phyloP scores from a whole-genome alignment of 2,888 invertebrate species.

The Lithosia quadra region DNA sequence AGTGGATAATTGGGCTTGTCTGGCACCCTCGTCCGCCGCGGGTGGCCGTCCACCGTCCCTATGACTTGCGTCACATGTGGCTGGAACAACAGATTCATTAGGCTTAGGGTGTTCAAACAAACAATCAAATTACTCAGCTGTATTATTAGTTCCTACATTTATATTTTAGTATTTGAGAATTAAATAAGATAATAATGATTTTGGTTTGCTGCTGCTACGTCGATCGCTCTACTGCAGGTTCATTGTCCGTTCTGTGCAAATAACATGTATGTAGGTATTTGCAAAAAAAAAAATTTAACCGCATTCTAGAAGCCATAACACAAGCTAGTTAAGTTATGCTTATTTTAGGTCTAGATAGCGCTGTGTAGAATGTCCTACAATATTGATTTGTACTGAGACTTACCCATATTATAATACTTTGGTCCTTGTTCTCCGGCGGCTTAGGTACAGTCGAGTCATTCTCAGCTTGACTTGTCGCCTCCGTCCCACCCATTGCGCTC shows the following conservation, averaged over 20 bases:
- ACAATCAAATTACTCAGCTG: background rate
- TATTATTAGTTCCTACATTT: background rate
- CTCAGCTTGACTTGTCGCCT: conserved; percentile 57
- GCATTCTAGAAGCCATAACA: no score
- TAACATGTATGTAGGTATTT: no score
- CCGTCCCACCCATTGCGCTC: conserved; percentile 73
- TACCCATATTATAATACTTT: conserved; percentile 73
- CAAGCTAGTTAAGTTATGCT: no score
- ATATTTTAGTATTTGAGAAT: background rate
- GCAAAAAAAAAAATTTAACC: no score
- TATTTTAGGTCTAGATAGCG: no score
- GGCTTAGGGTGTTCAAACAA: background rate
- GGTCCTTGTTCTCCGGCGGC: conserved; percentile 57
- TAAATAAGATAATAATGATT: no score
- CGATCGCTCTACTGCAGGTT: no score
- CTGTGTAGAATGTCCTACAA: no score
- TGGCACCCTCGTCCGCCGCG: conserved; percentile 93
- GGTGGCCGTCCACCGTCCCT: conserved; percentile 80
- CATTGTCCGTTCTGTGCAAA: no score
- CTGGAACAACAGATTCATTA: conserved; percentile 60
- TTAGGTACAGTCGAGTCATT: conserved; percentile 48
- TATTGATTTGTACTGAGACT: background rate
- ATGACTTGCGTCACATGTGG: conserved; percentile 75
- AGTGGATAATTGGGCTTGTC: conserved; percentile 98
- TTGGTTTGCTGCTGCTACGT: no score